Base-by-base conservation (phyloP, 2,888 invertebrate species). In the Ormyrus labotus region DNA sequence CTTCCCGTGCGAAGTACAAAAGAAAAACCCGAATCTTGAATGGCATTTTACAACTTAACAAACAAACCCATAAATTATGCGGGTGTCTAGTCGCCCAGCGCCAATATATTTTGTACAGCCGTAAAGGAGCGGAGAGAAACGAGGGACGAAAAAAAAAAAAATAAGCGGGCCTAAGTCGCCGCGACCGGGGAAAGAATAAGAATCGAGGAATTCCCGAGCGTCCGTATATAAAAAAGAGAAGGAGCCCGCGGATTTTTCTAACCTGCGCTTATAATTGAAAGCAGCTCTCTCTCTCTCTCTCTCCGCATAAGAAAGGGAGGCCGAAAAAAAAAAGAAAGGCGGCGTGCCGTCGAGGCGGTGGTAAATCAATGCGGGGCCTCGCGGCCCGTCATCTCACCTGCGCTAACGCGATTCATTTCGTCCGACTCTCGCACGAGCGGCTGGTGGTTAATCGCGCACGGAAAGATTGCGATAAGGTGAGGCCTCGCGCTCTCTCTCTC, bases 391-490 rank as follows among this genome's bases (percentile, higher is more conserved):
- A 76, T 80, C 71, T 80, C 68, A n/a, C 72, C 53, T 77, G 63
- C 60, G 68, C 58, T 61, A 68, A 77, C 80, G 53, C 80, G 80
- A 77, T 72, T 76, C 72, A 50, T 75, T 80, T 80, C 67, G 71
- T 60, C 61, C 57, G 53, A 60, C 19, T 57, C 53, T 78, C 72
- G 13, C 48, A 10, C 71, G 63, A 51, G 64, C 77, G 65, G 60
- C 71, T 67, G 67, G 67, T 65, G 75, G 65, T 34, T 80, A 80
- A 75, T 74, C 83, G 82, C 83, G 65, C 72, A 60, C 71, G 55
- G 60, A 71, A 82, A 84, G 85, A 84, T 85, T 84, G 84, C 85
- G 84, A 85, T 85, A 85, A 85, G 84, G 83, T 77, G 81, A 84
- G 68, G 68, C 68, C 61, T 64, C 63, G 76, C 50, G 51, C n/a